Base-by-base conservation (phyloP, 1,140 invertebrate genomes). In the Pachyrhynchus sulphureomaculatus region DNA sequence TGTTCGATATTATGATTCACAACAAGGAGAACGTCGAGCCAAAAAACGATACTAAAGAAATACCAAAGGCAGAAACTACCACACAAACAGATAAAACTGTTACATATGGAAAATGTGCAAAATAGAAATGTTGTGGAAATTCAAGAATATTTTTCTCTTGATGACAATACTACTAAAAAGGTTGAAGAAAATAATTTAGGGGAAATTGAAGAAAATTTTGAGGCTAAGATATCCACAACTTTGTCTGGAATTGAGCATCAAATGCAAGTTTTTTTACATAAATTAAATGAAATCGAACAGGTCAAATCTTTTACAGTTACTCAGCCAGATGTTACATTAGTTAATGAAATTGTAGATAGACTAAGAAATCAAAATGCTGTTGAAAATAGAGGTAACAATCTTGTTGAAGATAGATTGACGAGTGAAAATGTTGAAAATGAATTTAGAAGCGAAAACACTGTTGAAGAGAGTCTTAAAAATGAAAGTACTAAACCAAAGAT, bases 191-290 rank as follows among this genome's bases (percentile, higher is more conserved):
- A 5, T 45, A 41, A 49, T 20, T 49, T 10, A 26, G 34, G 15
- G n/a, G 6, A 8, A n/a, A 18, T 26, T 23, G 34, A 58, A 20
- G 45, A 62, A 37, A 49, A 48, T 33, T 44, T 68, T 17, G 61
- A 63, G 29, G 34, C 33, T 13, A 67, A 72, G 67, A 61, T 74
- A 20, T 65, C 70, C 13, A 60, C 62, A 9, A 67, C 70, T 47
- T 65, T 75, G 18, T 53, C 66, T 23, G 68, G 68, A 36, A 69
- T 75, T 36, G 70, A 75, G 57, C 57, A 55, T n/a, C 71, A 74
- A 65, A 74, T 75, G 68, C 52, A 70, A 48, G 51, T 61, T 0
- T 72, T 75, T 53, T 71, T 68, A 62, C 49, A 67, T 21, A 74
- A 74, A 65, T 48, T 75, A 20, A 66, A 62, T 26, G 66, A 68